phyloP scores from a whole-genome alignment of 2,888 invertebrate species.

The Xestobium rufovillosum region DNA sequence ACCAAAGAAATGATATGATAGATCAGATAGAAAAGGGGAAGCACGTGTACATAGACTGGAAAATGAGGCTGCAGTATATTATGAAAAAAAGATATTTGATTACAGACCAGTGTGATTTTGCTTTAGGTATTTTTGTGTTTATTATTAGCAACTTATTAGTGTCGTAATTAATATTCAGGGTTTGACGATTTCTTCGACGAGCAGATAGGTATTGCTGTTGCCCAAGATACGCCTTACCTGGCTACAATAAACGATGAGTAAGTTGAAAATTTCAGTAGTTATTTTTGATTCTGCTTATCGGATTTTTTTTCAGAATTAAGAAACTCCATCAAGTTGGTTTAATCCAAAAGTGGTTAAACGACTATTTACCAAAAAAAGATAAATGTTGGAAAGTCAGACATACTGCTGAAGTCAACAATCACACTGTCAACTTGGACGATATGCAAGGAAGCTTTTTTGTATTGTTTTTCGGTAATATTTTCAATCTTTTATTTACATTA shows the following conservation, averaged over 20 bases:
- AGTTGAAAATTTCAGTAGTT: constrained; percentile 35
- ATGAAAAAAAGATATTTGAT: constrained; percentile 61
- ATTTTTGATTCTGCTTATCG: too few species aligned
- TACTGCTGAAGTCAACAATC: constrained; percentile 66
- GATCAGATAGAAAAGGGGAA: constrained; percentile 55
- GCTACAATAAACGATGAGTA: constrained; percentile 71
- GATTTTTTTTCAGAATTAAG: constrained; percentile 66
- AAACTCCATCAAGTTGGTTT: constrained; percentile 79
- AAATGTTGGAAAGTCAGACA: constrained; percentile 65
- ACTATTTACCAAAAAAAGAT: constrained; percentile 70
- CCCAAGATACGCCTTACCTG: constrained; percentile 69
- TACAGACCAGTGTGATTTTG: constrained; percentile 66
- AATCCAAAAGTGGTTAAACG: constrained; percentile 72
- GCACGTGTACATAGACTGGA: constrained; percentile 78
- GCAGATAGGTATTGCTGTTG: constrained; percentile 68
- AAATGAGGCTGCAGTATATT: constrained; percentile 63
- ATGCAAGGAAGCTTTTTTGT: constrained; percentile 93
- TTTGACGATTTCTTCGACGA: constrained; percentile 73
- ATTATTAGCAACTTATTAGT: too few species aligned
- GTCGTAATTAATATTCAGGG: constrained; percentile 43
- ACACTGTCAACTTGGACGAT: constrained; percentile 80
- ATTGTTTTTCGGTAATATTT: constrained; percentile 62
- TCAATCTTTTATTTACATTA: constrained; percentile 7
- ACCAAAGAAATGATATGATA: constrained; percentile 45
- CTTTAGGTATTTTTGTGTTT: constrained; percentile 60